phyloP scores from a whole-genome alignment of 2,113 vertebrate species.

The Pogona vitticeps region DNA sequence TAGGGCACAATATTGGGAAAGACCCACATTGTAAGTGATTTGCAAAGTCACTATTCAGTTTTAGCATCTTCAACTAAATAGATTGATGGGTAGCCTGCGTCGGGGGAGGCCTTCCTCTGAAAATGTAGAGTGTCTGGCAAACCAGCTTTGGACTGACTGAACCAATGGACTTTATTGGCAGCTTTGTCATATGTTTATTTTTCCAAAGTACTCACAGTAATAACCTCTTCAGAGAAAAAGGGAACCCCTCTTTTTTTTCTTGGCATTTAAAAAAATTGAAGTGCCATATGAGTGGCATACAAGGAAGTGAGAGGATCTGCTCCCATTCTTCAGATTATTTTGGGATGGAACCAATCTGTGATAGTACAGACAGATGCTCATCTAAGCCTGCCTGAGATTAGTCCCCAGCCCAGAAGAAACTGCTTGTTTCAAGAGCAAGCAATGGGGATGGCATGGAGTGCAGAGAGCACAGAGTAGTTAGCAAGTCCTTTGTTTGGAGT shows the following conservation, averaged over 20 bases:
- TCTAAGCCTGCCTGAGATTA: background rate
- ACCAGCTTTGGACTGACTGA: background rate
- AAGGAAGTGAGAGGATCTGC: too few species aligned
- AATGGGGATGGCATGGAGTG: too few species aligned
- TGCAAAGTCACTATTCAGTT: background rate
- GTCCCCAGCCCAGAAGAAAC: too few species aligned
- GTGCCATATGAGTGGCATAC: background rate
- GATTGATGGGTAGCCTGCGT: background rate
- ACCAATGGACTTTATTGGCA: background rate
- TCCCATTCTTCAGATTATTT: background rate
- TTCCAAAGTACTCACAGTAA: background rate
- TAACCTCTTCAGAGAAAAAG: too few species aligned
- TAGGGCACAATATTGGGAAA: background rate
- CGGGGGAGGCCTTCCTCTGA: background rate
- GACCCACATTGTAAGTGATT: background rate
- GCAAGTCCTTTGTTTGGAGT: too few species aligned
- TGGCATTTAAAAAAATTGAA: too few species aligned
- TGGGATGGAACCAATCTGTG: background rate
- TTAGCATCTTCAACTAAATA: background rate
- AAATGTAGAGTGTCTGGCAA: background rate
- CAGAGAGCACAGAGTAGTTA: too few species aligned
- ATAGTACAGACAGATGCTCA: background rate
- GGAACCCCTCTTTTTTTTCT: too few species aligned
- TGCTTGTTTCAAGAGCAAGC: too few species aligned
- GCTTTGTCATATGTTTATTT: background rate